Percentiles rank a stretch among this genome's conserved stretches.
These are phyloP conservation scores for Aphelenchoides besseyi DNA, from an alignment of 1,140 invertebrate species.

Conservation along the genomic window DNA sequence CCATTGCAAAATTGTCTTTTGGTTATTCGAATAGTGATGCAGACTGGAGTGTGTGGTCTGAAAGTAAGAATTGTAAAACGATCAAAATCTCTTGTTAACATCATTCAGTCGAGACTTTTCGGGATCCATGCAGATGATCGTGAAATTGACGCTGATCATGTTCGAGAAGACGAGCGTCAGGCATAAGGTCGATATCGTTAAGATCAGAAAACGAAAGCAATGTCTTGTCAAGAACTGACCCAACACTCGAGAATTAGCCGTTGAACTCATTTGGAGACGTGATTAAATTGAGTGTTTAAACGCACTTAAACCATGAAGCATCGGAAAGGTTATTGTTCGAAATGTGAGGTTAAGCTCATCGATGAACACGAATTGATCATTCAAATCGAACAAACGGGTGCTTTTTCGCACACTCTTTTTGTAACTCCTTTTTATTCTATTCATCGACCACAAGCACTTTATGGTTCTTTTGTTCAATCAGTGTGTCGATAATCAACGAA, in stretches of 20 bases:
- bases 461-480: too few relatives aligned
- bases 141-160: conserved; percentile 22
- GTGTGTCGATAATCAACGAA: too few relatives aligned
- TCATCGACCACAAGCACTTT: too few relatives aligned
- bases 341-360: neutral
- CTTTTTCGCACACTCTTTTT: neutral
- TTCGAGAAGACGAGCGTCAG: conserved; percentile 21
- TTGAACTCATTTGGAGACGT: neutral
- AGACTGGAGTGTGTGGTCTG: neutral
- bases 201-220: neutral
- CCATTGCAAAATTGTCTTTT: conserved; percentile 21
- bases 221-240: neutral
- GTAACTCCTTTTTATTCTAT: too few relatives aligned
- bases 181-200: neutral
- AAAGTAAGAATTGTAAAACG: neutral
- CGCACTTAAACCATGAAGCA: neutral
- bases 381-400: neutral
- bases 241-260: neutral
- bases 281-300: neutral
- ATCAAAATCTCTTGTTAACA: neutral
- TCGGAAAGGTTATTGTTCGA: neutral
- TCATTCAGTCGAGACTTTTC: neutral
- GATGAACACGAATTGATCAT: neutral
- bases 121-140: conserved; percentile 22
- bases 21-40: neutral